Percentiles rank a stretch among this genome's conserved stretches.
Evolutionary conservation across 2,113 vertebrate genomes (phyloP).

Genomic region (Aegithalos caudatus): DNA sequence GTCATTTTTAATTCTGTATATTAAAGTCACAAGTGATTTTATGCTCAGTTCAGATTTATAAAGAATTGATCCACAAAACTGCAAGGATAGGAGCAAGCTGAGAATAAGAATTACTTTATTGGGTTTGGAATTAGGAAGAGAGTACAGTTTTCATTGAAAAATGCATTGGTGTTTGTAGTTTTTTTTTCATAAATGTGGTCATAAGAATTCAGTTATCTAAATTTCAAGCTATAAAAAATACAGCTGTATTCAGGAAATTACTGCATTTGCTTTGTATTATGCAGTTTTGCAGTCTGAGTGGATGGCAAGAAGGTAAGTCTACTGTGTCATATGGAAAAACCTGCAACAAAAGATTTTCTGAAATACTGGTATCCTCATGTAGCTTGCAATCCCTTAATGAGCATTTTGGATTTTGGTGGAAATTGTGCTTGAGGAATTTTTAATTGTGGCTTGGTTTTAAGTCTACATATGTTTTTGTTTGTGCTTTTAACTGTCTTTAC

Average conservation of each 20-base stretch:
- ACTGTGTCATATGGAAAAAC: not conserved
- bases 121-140: not conserved
- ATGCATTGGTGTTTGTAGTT: rapidly evolving
- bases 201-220: not conserved
- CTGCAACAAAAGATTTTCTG: not conserved
- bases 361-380: not conserved
- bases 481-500: not conserved
- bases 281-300: not conserved
- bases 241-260: not conserved
- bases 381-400: not conserved
- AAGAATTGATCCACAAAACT: not conserved
- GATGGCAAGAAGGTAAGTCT: not conserved
- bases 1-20: not conserved
- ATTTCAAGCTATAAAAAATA: not conserved
- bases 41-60: not conserved
- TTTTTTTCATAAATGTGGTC: not conserved
- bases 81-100: not conserved
- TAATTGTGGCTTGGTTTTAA: not conserved
- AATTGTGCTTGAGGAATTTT: not conserved
- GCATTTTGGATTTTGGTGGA: not conserved
- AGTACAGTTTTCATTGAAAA: not conserved
- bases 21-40: not conserved
- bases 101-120: not conserved
- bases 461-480: not conserved
- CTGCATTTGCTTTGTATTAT: not conserved